These are phyloP conservation scores for Agrochola litura DNA, from an alignment of 2,888 invertebrate genomes.

Conservation along the genomic window DNA sequence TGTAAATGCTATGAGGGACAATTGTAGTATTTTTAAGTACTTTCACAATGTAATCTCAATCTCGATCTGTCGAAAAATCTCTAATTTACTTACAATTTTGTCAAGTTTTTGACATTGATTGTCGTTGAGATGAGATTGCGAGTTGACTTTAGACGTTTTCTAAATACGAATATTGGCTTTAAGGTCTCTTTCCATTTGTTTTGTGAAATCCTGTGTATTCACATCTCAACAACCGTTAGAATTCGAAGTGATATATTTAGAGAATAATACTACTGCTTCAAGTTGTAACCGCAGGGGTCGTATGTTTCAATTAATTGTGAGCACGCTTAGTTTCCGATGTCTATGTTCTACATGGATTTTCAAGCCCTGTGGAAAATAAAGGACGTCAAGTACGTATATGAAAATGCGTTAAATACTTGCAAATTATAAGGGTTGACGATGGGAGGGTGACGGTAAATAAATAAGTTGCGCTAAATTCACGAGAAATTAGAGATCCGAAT, in stretches of 20 bases:
- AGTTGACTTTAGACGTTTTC: neutral
- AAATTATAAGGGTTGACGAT: too few relatives aligned
- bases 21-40: neutral
- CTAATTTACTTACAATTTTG: neutral
- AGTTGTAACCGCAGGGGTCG: neutral
- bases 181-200: neutral
- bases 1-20: neutral
- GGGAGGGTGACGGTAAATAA: too few relatives aligned
- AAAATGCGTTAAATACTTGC: neutral
- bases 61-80: neutral
- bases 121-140: neutral
- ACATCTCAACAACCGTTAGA: constrained; percentile 16
- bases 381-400: neutral
- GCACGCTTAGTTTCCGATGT: neutral
- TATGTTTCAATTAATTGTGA: constrained; percentile 12
- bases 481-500: too few relatives aligned
- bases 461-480: too few relatives aligned
- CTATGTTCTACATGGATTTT: neutral
- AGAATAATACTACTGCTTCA: neutral
- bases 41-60: too few relatives aligned
- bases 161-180: neutral
- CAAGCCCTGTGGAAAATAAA: neutral
- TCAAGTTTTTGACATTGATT: neutral
- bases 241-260: constrained; percentile 7
- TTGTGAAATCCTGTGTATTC: neutral